phyloP scores from a whole-genome alignment of 1,140 invertebrate species.

The Scylla paramamosain region DNA sequence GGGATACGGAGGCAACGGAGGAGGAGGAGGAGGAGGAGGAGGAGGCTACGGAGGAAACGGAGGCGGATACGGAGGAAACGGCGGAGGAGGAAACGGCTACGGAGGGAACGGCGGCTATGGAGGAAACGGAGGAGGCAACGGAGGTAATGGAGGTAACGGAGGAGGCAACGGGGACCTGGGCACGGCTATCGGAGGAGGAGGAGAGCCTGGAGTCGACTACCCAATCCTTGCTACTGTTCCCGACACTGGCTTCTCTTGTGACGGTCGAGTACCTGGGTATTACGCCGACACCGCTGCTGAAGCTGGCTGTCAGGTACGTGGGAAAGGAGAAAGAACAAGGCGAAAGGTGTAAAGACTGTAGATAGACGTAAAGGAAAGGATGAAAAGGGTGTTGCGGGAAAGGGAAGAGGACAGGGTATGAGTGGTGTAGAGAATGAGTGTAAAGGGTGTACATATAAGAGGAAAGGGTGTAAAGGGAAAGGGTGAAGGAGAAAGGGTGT shows the following conservation, averaged over 20 bases:
- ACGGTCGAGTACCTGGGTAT: constrained; percentile 80
- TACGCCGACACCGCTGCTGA: constrained; percentile 80
- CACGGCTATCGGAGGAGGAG: constrained; percentile 77
- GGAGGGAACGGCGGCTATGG: not conserved
- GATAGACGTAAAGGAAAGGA: too few species aligned
- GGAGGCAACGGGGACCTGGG: constrained; percentile 50
- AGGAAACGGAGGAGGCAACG: constrained; percentile 39
- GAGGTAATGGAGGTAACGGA: constrained; percentile 29
- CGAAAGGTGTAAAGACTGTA: not conserved
- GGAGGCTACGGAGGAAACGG: not conserved
- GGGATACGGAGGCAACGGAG: not conserved
- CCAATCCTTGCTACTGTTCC: constrained; percentile 79
- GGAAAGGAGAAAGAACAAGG: not conserved
- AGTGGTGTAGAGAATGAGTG: not conserved
- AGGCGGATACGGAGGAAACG: not conserved
- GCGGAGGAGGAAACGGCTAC: not conserved
- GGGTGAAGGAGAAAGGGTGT: too few species aligned
- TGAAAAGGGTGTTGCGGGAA: not conserved
- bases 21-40: not conserved
- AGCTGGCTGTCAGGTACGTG: constrained; percentile 63
- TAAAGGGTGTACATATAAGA: not conserved
- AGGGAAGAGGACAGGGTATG: not conserved
- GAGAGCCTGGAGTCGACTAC: constrained; percentile 79
- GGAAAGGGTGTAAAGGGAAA: too few species aligned
- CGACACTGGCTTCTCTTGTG: constrained; percentile 80